phyloP scores from a whole-genome alignment of 2,113 vertebrate species.

The Coregonus clupeaformis region DNA sequence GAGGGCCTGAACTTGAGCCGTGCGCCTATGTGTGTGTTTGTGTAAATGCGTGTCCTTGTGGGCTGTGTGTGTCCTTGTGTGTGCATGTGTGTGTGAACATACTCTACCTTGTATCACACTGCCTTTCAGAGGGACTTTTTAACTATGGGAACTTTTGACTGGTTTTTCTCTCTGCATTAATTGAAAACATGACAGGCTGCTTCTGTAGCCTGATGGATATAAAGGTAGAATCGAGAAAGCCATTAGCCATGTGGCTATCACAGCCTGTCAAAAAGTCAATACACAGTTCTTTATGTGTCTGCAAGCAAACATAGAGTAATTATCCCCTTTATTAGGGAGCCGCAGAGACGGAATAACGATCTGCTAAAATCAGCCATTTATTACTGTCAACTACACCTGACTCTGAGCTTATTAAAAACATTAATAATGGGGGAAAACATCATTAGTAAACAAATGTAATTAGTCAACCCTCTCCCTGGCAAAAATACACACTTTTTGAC shows the following conservation, averaged over 20 bases:
- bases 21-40: too few species aligned
- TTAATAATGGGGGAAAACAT: slow-evolving; percentile 74
- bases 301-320: slow-evolving; percentile 79
- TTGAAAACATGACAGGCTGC: too few species aligned
- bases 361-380: slow-evolving; percentile 80
- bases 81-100: slow-evolving; percentile 33
- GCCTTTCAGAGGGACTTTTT: too few species aligned
- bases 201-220: too few species aligned
- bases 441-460: slow-evolving; percentile 83
- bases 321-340: slow-evolving; percentile 79
- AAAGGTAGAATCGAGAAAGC: slow-evolving; percentile 45
- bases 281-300: slow-evolving; percentile 78
- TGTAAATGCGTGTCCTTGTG: slow-evolving; percentile 28
- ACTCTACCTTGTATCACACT: slow-evolving; percentile 32
- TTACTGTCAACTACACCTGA: slow-evolving; percentile 81
- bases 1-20: slow-evolving; percentile 40
- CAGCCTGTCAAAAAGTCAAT: slow-evolving; percentile 80
- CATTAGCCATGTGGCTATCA: slow-evolving; percentile 75
- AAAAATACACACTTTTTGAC: slow-evolving; percentile 61
- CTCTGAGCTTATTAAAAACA: slow-evolving; percentile 81
- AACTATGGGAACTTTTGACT: too few species aligned
- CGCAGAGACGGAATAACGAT: slow-evolving; percentile 73
- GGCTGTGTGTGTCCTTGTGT: slow-evolving; percentile 25
- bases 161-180: too few species aligned
- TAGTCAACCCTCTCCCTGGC: slow-evolving; percentile 64